phyloP scores from a whole-genome alignment of 2,797 vertebrate genomes.

The Ptychobarbus kaznakovi region DNA sequence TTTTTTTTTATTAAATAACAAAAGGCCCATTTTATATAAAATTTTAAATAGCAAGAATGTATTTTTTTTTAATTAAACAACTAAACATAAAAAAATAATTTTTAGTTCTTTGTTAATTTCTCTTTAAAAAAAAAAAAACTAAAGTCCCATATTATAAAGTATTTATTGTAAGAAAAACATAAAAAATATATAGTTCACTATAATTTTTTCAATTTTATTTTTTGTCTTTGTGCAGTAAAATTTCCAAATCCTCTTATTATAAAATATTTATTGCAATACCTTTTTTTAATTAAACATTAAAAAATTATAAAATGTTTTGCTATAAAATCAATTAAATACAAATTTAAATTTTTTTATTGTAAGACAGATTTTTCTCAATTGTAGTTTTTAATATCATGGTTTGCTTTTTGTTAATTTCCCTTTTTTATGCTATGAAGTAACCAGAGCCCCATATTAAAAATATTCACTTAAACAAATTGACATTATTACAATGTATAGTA shows the following conservation, averaged over 20 bases:
- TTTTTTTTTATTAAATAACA: not conserved
- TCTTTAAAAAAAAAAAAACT: not conserved
- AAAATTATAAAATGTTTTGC: too few relatives aligned
- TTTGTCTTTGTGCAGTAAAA: not conserved
- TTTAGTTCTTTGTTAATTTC: not conserved
- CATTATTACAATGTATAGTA: not conserved
- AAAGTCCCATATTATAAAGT: not conserved
- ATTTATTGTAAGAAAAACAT: not conserved
- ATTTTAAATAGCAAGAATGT: not conserved
- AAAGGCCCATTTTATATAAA: not conserved
- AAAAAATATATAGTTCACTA: not conserved
- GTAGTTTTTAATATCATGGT: not conserved
- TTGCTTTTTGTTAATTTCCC: not conserved
- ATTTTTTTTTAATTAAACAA: too few relatives aligned
- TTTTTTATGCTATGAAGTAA: not conserved
- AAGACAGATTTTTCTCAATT: too few relatives aligned
- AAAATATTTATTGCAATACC: not conserved
- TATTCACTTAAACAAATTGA: not conserved
- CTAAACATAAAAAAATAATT: not conserved
- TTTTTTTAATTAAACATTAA: too few relatives aligned
- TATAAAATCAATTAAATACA: not conserved
- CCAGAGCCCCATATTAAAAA: not conserved
- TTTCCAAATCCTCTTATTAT: not conserved
- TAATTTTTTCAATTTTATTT: not conserved
- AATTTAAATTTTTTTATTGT: too few relatives aligned